Evolutionary conservation across 2,888 invertebrate genomes (phyloP).

Genomic region (Busseola fusca): DNA sequence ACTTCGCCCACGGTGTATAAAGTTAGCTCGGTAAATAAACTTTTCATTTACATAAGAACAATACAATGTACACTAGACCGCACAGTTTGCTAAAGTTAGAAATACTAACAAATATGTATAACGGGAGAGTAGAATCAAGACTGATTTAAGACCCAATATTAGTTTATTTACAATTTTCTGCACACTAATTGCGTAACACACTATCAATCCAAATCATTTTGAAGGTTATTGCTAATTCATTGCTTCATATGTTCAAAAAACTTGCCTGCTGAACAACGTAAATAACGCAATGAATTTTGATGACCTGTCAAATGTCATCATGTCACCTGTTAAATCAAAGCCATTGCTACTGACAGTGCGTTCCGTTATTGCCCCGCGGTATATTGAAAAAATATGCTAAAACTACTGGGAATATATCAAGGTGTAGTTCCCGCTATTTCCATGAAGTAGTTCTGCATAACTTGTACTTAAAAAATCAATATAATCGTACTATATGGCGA

Average conservation of each 20-base stretch:
- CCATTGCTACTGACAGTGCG: too few relatives aligned
- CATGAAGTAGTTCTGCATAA: slow-evolving; percentile 17
- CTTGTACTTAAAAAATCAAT: slow-evolving; percentile 38
- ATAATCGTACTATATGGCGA: slow-evolving; percentile 12
- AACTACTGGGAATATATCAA: neutral
- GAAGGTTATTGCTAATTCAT: neutral
- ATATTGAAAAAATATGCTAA: neutral
- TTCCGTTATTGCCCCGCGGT: too few relatives aligned
- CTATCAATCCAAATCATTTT: neutral
- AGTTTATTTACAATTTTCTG: neutral
- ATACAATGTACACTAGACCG: slow-evolving; percentile 24
- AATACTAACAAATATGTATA: slow-evolving; percentile 23
- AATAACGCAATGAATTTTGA: neutral
- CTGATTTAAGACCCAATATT: neutral
- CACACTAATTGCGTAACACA: too few relatives aligned
- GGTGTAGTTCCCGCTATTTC: slow-evolving; percentile 14
- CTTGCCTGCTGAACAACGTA: neutral
- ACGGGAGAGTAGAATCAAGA: neutral
- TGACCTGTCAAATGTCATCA: too few relatives aligned
- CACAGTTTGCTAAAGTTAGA: slow-evolving; percentile 17
- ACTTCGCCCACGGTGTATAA: slow-evolving; percentile 37
- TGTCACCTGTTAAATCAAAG: too few relatives aligned
- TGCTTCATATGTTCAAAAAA: neutral
- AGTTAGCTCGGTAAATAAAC: slow-evolving; percentile 42
- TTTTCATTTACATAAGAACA: slow-evolving; percentile 41